Conservation (phyloP, 2,113 vertebrate species). For the Pogona vitticeps region DNA sequence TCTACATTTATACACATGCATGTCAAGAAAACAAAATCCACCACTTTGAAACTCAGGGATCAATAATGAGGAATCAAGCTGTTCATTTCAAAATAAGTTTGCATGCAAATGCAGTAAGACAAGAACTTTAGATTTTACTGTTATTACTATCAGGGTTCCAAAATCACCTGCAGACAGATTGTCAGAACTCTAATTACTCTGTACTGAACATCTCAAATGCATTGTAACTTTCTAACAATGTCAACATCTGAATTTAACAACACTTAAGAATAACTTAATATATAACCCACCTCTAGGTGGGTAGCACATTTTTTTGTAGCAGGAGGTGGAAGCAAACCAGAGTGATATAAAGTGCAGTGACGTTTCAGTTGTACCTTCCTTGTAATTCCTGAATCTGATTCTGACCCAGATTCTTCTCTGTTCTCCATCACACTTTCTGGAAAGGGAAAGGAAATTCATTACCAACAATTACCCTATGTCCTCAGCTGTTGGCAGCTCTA, state of each 20-base stretch:
- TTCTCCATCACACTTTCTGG: constrained; percentile 74
- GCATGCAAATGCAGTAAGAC: not conserved
- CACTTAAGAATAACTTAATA: not conserved
- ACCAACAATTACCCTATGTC: not conserved
- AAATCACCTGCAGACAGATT: not conserved
- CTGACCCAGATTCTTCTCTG: constrained; percentile 72
- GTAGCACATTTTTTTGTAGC: constrained; percentile 76
- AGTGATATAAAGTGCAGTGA: constrained; percentile 66
- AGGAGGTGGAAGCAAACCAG: constrained; percentile 60
- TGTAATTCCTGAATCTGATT: constrained; percentile 74
- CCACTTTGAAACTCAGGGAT: not conserved
- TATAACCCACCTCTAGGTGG: constrained; percentile 76
- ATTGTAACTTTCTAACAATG: not conserved
- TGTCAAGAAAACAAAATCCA: not conserved
- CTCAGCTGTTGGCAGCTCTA: not conserved
- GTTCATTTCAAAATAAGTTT: not conserved
- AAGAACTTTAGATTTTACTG: not conserved
- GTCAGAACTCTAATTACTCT: not conserved
- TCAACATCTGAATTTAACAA: not conserved
- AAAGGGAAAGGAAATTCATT: constrained; percentile 30
- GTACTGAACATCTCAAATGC: not conserved
- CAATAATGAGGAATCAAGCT: not conserved
- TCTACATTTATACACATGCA: not conserved
- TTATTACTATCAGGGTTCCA: not conserved
- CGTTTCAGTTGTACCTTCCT: constrained; percentile 79